These are phyloP conservation scores for Caenorhabditis uteleia DNA, from an alignment of 2,888 invertebrate species.

Conservation along the genomic window DNA sequence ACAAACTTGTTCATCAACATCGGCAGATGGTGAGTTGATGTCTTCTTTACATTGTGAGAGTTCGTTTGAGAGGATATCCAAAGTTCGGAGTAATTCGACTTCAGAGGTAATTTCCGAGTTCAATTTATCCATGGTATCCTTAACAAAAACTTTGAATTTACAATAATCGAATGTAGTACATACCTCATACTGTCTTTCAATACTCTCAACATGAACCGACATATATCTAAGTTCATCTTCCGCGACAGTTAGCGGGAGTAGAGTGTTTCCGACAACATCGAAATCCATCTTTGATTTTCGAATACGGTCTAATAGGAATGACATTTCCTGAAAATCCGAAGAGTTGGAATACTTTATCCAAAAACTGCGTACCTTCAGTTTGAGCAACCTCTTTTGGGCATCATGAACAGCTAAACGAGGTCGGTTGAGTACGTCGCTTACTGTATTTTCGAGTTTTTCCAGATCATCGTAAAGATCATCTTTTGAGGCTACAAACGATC, in stretches of 20 bases:
- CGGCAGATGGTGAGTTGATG: slow-evolving; percentile 19
- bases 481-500: slow-evolving; percentile 47
- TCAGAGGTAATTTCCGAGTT: slow-evolving; percentile 49
- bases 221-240: slow-evolving; percentile 59
- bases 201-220: slow-evolving; percentile 57
- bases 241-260: slow-evolving; percentile 47
- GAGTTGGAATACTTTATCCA: background rate
- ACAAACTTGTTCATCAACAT: slow-evolving; percentile 32
- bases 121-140: slow-evolving; percentile 50
- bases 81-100: slow-evolving; percentile 45
- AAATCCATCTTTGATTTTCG: slow-evolving; percentile 24
- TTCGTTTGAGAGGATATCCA: slow-evolving; percentile 46
- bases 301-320: slow-evolving; percentile 17
- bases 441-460: slow-evolving; percentile 34
- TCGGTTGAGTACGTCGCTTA: slow-evolving; percentile 29
- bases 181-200: slow-evolving; percentile 52
- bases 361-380: slow-evolving; percentile 22
- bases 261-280: slow-evolving; percentile 26
- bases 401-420: slow-evolving; percentile 23
- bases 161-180: background rate
- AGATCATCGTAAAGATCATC: slow-evolving; percentile 49
- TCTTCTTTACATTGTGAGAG: slow-evolving; percentile 49
- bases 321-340: slow-evolving; percentile 16
- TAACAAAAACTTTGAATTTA: slow-evolving; percentile 6
- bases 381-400: slow-evolving; percentile 22